Base-by-base conservation (phyloP, 2,888 invertebrate species). In the Caradrina kadenii region DNA sequence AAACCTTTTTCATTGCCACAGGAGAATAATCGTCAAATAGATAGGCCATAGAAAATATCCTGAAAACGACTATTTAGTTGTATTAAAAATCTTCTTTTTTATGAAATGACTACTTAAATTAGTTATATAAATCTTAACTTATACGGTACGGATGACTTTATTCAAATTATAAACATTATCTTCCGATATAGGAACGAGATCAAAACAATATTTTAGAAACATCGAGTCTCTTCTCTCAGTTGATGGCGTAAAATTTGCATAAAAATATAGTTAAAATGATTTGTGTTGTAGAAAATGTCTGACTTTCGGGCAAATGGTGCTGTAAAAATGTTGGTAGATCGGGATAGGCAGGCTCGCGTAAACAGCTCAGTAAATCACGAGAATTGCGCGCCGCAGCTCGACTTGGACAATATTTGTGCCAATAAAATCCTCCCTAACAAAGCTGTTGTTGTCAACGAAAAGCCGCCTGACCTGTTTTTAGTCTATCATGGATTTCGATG, bases 341-440 rank as follows among this genome's bases (percentile, higher is more conserved):
- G 89, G 89, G 87, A 87, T 92, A 89, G 92, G 90, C 91, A 90
- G 91, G 88, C 88, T 90, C 91, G 89, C 91, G 94, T 95, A 95
- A 94, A 95, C 94, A 94, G 92, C 90, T 91, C 94, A 87, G 93
- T 95, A 95, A 95, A 95, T 95, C 94, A 94, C 91, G 87, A 90
- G 88, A 89, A 93, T 90, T 91, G 91, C 88, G 90, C 91, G 91
- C 91, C 92, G 87, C 92, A 91, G 90, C 92, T 92, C 92, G 90
- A 92, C 93, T 93, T 93, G 91, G 92, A 93, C 94, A 93, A 94
- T 94, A 94, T 95, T 94, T 95, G 93, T 93, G 94, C 93, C 94
- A 95, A 95, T 95, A 95, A 93, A 94, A 94, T 93, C 90, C 88
- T 91, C 92, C 90, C 91, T 92, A 91, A 94, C 94, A 94, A 94